A percentile compares a stretch with the other conserved stretches of the same genome.
These are phyloP conservation scores for Meandrina meandrites DNA, from an alignment of 92 coral and sea anemone genomes.

Conservation along the genomic window DNA sequence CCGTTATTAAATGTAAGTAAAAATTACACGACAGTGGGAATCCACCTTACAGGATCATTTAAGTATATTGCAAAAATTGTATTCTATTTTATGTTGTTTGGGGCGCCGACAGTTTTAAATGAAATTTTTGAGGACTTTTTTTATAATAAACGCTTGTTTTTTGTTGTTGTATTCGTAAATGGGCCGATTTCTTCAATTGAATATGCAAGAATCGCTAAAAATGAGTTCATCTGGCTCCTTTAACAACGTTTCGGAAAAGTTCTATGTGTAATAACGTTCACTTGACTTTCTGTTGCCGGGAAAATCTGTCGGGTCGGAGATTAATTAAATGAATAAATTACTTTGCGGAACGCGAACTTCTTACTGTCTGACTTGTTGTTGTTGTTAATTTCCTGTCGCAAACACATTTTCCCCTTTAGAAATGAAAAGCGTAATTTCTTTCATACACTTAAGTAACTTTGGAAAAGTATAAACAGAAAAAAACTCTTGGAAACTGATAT, in stretches of 20 bases:
- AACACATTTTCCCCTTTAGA: neutral
- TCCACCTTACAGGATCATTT: too few species aligned
- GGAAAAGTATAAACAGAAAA: neutral
- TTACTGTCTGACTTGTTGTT: neutral
- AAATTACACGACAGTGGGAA: too few species aligned
- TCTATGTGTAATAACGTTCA: neutral
- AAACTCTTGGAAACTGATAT: neutral
- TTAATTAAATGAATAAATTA: neutral
- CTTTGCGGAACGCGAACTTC: neutral
- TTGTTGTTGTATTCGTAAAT: too few species aligned
- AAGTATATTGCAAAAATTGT: too few species aligned
- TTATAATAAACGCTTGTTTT: too few species aligned
- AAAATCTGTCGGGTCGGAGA: neutral
- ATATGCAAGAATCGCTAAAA: too few species aligned
- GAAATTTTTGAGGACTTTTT: too few species aligned
- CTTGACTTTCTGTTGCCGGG: neutral
- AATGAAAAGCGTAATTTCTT: neutral
- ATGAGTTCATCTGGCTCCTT: too few species aligned
- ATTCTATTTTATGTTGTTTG: too few species aligned
- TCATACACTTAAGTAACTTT: neutral
- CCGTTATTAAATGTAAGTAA: too few species aligned
- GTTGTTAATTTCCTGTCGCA: neutral
- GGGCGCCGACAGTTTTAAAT: too few species aligned
- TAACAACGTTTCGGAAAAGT: neutral
- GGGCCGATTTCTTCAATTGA: too few species aligned